phyloP scores from a whole-genome alignment of 2,113 vertebrate genomes.

The Nycticorax nycticorax region DNA sequence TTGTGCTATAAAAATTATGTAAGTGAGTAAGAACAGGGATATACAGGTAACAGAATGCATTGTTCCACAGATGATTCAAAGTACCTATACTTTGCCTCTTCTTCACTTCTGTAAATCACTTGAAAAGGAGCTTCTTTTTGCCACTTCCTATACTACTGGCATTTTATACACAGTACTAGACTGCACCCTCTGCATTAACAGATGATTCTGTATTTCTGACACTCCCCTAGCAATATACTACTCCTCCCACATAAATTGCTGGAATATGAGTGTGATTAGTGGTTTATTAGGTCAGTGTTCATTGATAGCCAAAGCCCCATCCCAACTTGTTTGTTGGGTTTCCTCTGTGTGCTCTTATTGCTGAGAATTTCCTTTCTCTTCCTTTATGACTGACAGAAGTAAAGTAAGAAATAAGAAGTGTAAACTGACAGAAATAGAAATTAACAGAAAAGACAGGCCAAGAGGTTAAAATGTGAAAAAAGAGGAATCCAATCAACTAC shows the following conservation, averaged over 20 bases:
- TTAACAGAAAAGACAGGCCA: neutral
- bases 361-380: neutral
- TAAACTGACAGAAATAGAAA: neutral
- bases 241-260: neutral
- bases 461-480: neutral
- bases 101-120: neutral
- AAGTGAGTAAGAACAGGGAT: neutral
- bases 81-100: neutral
- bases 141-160: neutral
- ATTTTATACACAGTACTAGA: neutral
- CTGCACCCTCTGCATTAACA: neutral
- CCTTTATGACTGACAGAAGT: neutral
- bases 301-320: neutral
- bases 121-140: neutral
- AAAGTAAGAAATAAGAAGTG: neutral
- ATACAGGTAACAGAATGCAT: neutral
- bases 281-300: neutral
- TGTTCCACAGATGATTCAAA: neutral
- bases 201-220: neutral
- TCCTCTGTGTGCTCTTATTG: neutral
- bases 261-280: neutral
- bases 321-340: neutral
- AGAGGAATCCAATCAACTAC: neutral
- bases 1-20: neutral
- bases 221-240: neutral